Base-by-base conservation (phyloP, 2,113 vertebrate genomes). In the Ornithorhynchus anatinus region DNA sequence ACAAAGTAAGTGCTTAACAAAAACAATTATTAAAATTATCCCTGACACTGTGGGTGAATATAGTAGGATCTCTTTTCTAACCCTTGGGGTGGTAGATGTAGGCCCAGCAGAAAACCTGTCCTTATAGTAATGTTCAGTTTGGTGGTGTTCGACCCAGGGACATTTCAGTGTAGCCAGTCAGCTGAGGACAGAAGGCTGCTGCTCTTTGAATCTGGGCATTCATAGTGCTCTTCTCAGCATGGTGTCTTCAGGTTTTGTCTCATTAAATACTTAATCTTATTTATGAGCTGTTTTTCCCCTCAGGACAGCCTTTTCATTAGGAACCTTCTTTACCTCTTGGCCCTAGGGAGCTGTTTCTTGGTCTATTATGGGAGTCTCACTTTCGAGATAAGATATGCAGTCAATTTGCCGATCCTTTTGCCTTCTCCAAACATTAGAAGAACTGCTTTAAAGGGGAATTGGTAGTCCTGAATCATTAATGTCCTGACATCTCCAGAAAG, bases 221-320 rank as follows among this genome's bases (percentile, higher is more conserved):
- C 20, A 11, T 22, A 27, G 20, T 35, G 8, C 33, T 48, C 38
- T 5, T 9, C 10, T 42, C 25, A 51, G 32, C 35, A 1, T 16
- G 39, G 40, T 62, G 44, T 33, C 71, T 45, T 36, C 7, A 12
- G 60, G 40, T 59, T 52, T 51, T 42, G 36, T 48, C 16, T 75
- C 44, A 58, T 15, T 58, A 69, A 81, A 43, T 29, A 66, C 23
- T 33, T 60, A 45, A 22, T 59, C 47, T 38, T 70, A 17, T 67
- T 75, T 68, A 60, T 31, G 57, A 38, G 33, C 32, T 17, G 48
- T 45, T 37, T 15, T 51, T 59, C 40, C 27, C 40, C 35, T 70
- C 19, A 44, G 52, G 50, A 39, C 23, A 60, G 52, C 19, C 64
- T 73, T 66, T 72, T 73, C 47, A 47, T 60, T 39, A 37, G 35